A percentile compares a stretch with the other conserved stretches of the same genome.
These are phyloP conservation scores for Sipunculus nudus DNA, from an alignment of 2,888 invertebrate genomes.

Conservation along the genomic window DNA sequence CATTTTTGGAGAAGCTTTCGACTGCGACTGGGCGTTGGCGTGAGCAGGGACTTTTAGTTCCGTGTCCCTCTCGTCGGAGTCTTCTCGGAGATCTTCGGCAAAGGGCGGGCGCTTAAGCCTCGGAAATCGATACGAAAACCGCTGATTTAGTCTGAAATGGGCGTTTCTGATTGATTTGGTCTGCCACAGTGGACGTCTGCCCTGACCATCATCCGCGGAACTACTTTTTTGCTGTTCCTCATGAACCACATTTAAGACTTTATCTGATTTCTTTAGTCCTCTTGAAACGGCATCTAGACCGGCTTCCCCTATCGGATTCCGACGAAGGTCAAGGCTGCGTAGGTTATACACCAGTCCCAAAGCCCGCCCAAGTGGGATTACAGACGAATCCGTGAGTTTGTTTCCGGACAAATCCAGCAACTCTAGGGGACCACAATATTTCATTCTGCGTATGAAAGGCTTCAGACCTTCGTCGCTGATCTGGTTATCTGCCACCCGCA, in stretches of 20 bases:
- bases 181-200: slow-evolving; percentile 25
- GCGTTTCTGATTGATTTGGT: slow-evolving; percentile 22
- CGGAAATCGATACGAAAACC: slow-evolving; percentile 21
- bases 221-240: slow-evolving; percentile 15
- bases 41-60: no score
- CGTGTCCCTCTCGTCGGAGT: not conserved
- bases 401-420: slow-evolving; percentile 35
- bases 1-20: no score
- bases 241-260: slow-evolving; percentile 14
- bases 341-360: slow-evolving; percentile 24
- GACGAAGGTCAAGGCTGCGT: slow-evolving; percentile 29
- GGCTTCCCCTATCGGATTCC: slow-evolving; percentile 31
- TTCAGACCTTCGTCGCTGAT: slow-evolving; percentile 27
- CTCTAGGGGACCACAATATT: slow-evolving; percentile 31
- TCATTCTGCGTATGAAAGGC: slow-evolving; percentile 21
- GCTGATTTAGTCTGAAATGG: slow-evolving; percentile 30
- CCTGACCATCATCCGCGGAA: slow-evolving; percentile 3
- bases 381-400: slow-evolving; percentile 27
- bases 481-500: slow-evolving; percentile 28
- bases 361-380: slow-evolving; percentile 10
- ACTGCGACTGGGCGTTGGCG: no score
- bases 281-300: slow-evolving; percentile 23
- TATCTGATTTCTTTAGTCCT: slow-evolving; percentile 7
- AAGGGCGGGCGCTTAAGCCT: slow-evolving; percentile 17
- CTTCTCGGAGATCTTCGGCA: not conserved